Evolutionary conservation across 2,797 vertebrate genomes (phyloP).

Genomic region (Sebastes taczanowskii): DNA sequence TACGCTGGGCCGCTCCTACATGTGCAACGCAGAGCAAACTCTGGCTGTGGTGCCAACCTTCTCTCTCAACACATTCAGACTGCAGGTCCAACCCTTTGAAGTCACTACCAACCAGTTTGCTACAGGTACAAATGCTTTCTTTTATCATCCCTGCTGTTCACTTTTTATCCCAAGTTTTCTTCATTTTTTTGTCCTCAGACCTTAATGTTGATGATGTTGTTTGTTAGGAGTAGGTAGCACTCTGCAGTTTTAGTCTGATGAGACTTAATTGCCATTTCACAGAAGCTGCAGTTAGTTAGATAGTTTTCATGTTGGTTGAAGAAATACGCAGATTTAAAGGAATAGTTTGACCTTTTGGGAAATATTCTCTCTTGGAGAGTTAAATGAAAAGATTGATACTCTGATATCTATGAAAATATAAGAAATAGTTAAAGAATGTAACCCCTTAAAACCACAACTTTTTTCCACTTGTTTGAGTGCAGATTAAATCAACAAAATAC

Average conservation of each 20-base stretch:
- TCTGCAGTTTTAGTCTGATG: neutral
- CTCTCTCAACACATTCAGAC: conserved; percentile 86
- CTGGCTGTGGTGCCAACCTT: conserved; percentile 78
- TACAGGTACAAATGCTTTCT: conserved; percentile 79
- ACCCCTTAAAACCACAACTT: neutral
- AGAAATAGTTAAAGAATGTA: neutral
- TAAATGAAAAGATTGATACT: neutral
- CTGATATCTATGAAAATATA: neutral
- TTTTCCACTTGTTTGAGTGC: neutral
- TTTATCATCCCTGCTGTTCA: neutral
- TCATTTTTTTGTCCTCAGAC: neutral
- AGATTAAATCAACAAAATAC: neutral
- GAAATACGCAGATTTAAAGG: neutral
- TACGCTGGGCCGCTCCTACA: conserved; percentile 89
- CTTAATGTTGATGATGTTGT: neutral
- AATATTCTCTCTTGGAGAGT: neutral
- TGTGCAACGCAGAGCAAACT: conserved; percentile 88
- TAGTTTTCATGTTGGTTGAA: neutral
- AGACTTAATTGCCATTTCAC: neutral
- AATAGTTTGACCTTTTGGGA: neutral
- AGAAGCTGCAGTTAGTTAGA: neutral
- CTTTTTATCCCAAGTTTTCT: neutral
- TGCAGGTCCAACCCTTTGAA: conserved; percentile 92
- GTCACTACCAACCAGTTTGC: conserved; percentile 87
- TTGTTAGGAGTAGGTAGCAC: neutral